A percentile compares a stretch with the other conserved stretches of the same genome.
These are phyloP conservation scores for Pelodiscus sinensis DNA, from an alignment of 2,113 vertebrate genomes.

Conservation along the genomic window DNA sequence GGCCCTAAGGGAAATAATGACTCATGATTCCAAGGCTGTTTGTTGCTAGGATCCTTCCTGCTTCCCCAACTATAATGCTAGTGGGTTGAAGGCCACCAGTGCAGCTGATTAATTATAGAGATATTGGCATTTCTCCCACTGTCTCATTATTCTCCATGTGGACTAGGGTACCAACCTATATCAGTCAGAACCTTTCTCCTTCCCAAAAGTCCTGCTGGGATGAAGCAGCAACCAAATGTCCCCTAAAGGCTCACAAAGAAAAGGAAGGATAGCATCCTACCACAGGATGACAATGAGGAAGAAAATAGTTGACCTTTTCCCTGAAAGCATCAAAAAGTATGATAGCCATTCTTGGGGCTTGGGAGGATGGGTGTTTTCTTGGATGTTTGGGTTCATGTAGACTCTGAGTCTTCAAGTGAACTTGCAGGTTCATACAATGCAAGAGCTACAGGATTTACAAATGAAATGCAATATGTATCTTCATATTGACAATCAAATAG, in stretches of 20 bases:
- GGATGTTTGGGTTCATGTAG: neutral
- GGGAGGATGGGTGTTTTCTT: neutral
- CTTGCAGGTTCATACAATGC: neutral
- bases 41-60: neutral
- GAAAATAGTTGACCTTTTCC: neutral
- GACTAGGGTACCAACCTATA: neutral
- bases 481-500: constrained; percentile 17
- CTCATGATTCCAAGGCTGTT: neutral
- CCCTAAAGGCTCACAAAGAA: neutral
- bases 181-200: neutral
- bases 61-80: neutral
- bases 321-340: neutral
- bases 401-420: neutral
- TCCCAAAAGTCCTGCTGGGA: neutral
- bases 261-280: neutral
- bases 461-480: constrained; percentile 5
- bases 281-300: neutral
- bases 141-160: neutral
- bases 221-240: neutral
- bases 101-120: neutral
- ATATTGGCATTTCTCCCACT: neutral
- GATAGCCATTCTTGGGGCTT: neutral
- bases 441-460: constrained; percentile 22
- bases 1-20: neutral
- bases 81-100: neutral